These are phyloP conservation scores for Anguilla megastoma DNA, from an alignment of 2,797 vertebrate species.

Conservation along the genomic window DNA sequence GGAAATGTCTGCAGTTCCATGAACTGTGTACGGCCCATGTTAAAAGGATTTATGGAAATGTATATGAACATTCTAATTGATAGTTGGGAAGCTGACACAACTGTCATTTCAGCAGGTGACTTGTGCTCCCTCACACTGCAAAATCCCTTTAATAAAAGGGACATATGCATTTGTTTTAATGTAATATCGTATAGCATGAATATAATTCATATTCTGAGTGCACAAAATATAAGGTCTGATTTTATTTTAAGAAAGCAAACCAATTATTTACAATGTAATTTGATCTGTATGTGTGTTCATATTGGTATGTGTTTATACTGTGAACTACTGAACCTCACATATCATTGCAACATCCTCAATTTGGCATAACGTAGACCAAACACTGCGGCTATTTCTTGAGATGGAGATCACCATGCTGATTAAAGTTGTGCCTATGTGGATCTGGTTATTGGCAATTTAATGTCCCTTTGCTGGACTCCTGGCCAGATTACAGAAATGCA, in stretches of 20 bases:
- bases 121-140: neutral
- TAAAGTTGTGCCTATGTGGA: too few species aligned
- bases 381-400: too few species aligned
- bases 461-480: too few species aligned
- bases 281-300: neutral
- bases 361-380: too few species aligned
- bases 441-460: too few species aligned
- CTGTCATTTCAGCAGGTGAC: neutral
- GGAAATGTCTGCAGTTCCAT: constrained; percentile 60
- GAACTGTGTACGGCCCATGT: constrained; percentile 40
- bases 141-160: neutral
- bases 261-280: neutral
- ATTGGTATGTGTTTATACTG: neutral
- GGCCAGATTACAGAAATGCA: too few species aligned
- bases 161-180: neutral
- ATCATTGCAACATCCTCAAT: too few species aligned
- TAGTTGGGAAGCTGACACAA: neutral
- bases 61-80: constrained; percentile 2
- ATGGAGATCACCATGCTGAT: too few species aligned
- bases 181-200: neutral
- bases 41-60: constrained; percentile 46
- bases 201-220: neutral
- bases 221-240: neutral
- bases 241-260: neutral
- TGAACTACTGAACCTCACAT: too few species aligned